Percentiles rank a stretch among this genome's conserved stretches.
Evolutionary conservation across 2,888 invertebrate genomes (phyloP).

Genomic region (Pollenia griseotomentosa): DNA sequence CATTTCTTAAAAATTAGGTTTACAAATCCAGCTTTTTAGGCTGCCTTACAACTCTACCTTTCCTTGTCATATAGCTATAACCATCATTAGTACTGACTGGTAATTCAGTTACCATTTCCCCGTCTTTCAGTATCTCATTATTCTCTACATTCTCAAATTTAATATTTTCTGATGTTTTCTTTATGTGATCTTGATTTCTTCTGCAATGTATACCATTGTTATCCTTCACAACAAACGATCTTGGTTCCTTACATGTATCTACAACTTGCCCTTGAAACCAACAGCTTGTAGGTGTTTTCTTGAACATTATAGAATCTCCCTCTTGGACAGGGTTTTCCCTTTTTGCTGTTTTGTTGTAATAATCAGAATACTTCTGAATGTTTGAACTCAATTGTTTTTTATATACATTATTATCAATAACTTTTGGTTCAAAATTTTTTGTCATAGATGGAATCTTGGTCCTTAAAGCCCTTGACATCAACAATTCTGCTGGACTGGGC

Average conservation of each 20-base stretch:
- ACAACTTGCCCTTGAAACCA: too few species aligned
- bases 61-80: neutral
- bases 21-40: constrained; percentile 16
- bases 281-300: too few species aligned
- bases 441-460: too few species aligned
- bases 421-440: too few species aligned
- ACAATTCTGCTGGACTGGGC: too few species aligned
- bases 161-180: constrained; percentile 7
- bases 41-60: constrained; percentile 6
- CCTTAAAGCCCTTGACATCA: too few species aligned
- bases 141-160: neutral
- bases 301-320: neutral
- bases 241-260: neutral
- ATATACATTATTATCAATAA: neutral
- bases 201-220: constrained; percentile 13
- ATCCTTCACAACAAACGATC: constrained; percentile 13
- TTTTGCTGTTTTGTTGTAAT: constrained; percentile 10
- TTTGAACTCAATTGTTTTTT: constrained; percentile 2
- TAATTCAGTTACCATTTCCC: neutral
- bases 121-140: neutral
- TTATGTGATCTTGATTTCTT: constrained; percentile 9
- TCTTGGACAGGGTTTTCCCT: neutral
- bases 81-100: neutral
- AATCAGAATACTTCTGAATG: constrained; percentile 15
- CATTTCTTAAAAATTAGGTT: neutral